Conservation (phyloP, 1,140 invertebrate species). For the Drosophila bipectinata region DNA sequence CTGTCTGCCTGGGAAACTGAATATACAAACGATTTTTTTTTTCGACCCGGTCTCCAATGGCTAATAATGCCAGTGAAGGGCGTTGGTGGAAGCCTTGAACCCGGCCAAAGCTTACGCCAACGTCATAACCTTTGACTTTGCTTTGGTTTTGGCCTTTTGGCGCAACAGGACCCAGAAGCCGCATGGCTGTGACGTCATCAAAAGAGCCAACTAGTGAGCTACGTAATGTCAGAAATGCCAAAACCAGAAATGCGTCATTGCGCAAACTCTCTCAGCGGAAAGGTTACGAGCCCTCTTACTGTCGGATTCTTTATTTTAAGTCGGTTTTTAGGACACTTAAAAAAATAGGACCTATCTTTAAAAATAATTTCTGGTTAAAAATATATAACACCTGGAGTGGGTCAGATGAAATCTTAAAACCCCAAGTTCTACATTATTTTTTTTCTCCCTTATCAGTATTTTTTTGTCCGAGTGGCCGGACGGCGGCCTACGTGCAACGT, state of each 20-base stretch:
- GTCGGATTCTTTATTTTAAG: constrained; percentile 8
- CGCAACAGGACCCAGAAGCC: constrained; percentile 61
- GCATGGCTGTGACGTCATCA: constrained; percentile 63
- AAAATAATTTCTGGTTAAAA: no score
- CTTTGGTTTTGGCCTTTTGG: constrained; percentile 52
- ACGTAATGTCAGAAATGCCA: constrained; percentile 56
- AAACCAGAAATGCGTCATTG: constrained; percentile 55
- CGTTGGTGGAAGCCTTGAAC: constrained; percentile 61
- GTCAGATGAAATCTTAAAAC: constrained; percentile 1
- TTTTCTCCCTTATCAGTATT: constrained; percentile 18
- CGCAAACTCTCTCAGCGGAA: constrained; percentile 36
- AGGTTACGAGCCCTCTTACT: constrained; percentile 4
- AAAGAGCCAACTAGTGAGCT: constrained; percentile 20
- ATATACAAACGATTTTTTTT: constrained; percentile 1
- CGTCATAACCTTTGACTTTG: constrained; percentile 62
- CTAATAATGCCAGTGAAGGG: constrained; percentile 46
- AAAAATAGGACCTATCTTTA: background rate
- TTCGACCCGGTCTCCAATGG: constrained; percentile 1
- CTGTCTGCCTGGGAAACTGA: constrained; percentile 4
- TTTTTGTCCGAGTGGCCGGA: constrained; percentile 24
- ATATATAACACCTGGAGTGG: background rate
- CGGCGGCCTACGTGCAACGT: constrained; percentile 53
- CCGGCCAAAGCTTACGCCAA: constrained; percentile 47
- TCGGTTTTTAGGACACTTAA: constrained; percentile 21
- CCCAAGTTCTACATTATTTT: background rate